Evolutionary conservation across 2,113 vertebrate genomes (phyloP).

Genomic region (Mus musculus): DNA sequence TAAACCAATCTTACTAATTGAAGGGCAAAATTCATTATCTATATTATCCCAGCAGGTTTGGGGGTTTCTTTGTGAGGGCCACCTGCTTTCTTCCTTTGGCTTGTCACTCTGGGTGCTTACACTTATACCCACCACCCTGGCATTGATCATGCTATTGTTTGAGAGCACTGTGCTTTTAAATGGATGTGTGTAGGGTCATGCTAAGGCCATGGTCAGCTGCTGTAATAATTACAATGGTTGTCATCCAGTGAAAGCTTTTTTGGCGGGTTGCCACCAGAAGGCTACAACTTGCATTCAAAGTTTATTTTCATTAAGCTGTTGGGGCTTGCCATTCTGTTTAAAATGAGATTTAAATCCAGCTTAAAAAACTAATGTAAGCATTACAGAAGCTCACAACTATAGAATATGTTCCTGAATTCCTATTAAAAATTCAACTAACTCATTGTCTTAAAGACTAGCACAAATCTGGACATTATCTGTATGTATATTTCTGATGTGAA

Average conservation of each 20-base stretch:
- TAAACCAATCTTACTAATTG: slow-evolving; percentile 7
- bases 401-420: slow-evolving; percentile 21
- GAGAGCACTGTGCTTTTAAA: slow-evolving; percentile 63
- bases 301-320: slow-evolving; percentile 65
- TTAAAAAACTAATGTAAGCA: slow-evolving; percentile 15
- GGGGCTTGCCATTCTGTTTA: slow-evolving; percentile 57
- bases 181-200: slow-evolving; percentile 40
- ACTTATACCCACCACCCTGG: background rate
- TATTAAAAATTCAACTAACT: slow-evolving; percentile 59
- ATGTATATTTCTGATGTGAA: background rate
- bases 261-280: slow-evolving; percentile 74
- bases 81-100: slow-evolving; percentile 41
- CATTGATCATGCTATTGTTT: slow-evolving; percentile 50
- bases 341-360: slow-evolving; percentile 67
- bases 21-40: slow-evolving; percentile 40
- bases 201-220: slow-evolving; percentile 56
- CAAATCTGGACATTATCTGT: background rate
- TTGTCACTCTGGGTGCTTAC: slow-evolving; percentile 23
- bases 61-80: background rate
- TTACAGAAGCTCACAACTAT: slow-evolving; percentile 42
- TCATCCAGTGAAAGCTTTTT: slow-evolving; percentile 75
- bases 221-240: slow-evolving; percentile 69
- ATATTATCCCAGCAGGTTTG: slow-evolving; percentile 38
- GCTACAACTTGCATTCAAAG: slow-evolving; percentile 45
- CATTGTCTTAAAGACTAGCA: slow-evolving; percentile 44